Evolutionary conservation across 2,113 vertebrate genomes (phyloP), one percentile per base, ranked within the genome.

Genomic region (Tyto alba): DNA sequence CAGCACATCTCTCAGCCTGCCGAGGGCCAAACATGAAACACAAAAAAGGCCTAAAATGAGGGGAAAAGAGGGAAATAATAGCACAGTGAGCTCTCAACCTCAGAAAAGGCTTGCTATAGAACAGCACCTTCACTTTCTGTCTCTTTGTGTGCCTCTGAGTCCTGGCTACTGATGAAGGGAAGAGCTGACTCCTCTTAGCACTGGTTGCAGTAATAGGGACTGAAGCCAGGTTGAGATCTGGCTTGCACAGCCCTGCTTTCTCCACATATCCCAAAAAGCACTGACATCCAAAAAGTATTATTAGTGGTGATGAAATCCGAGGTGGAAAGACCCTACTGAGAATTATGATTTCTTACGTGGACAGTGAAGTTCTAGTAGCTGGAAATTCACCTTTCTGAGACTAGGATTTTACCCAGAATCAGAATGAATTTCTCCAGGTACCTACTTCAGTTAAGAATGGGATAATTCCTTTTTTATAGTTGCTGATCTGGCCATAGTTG

Each of bases 1-100:
- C 97, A 97, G 94, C 93, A 92, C 3, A 59, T 96, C 95, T 93
- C 93, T 90, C 97, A 93, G 88, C 79, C 96, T 76, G 91, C 93
- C 55, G 29, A 96, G 88, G 94, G 93, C 93, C 96, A 97, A 97
- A 95, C 78, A 91, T 89, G 89, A 95, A 92, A 96, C 89, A 89
- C 87, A 90, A 88, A 88, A 84, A 84, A 90, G 85, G 88, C 27
- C 90, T 95, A 87, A 94, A 96, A 94, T 91, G 88, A 88, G 66
- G 86, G 41, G 3, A 82, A 89, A 94, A 71, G 66, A n/a, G 53
- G 69, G 53, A 90, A 94, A 93, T 95, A 94, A 92, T 94, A 87
- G 88, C 60, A 48, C 87, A 80, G 75, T 11, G 41, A 94, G 87
- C 71, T 93, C 88, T 83, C 64, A 67, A 56, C 72, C 92, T 92